phyloP scores from a whole-genome alignment of 2,113 vertebrate genomes.

The Cynocephalus volans region DNA sequence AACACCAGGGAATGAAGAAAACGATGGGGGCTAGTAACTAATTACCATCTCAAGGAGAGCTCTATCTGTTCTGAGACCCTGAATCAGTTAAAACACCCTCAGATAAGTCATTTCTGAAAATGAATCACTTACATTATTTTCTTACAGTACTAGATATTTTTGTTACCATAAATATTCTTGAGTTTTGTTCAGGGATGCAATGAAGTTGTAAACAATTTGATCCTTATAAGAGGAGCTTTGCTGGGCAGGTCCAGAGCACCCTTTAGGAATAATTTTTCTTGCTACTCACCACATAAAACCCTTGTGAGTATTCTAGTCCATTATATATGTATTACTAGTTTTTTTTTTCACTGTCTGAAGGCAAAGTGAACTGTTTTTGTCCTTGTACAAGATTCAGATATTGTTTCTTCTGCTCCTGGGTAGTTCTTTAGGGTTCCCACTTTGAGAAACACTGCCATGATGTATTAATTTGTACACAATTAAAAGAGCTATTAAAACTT shows the following conservation, averaged over 20 bases:
- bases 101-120: no score
- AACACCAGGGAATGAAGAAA: no score
- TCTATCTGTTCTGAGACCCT: no score
- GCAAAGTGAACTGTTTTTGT: slow-evolving; percentile 29
- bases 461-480: slow-evolving; percentile 79
- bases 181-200: background rate
- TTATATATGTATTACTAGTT: background rate
- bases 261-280: slow-evolving; percentile 19
- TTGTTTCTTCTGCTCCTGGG: background rate
- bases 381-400: background rate
- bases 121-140: no score
- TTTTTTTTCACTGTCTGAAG: slow-evolving; percentile 3
- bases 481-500: slow-evolving; percentile 60
- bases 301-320: background rate
- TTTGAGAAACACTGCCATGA: background rate
- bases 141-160: background rate
- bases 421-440: background rate
- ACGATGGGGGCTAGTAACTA: no score
- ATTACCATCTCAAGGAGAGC: no score
- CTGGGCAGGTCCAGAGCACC: background rate
- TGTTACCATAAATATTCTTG: slow-evolving; percentile 26
- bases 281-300: background rate
- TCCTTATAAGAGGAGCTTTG: slow-evolving; percentile 27
- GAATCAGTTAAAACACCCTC: no score
- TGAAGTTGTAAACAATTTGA: background rate